A percentile compares a stretch with the other conserved stretches of the same genome.
phyloP scores from a whole-genome alignment of 2,797 vertebrate genomes.

The Sebastolobus altivelis region DNA sequence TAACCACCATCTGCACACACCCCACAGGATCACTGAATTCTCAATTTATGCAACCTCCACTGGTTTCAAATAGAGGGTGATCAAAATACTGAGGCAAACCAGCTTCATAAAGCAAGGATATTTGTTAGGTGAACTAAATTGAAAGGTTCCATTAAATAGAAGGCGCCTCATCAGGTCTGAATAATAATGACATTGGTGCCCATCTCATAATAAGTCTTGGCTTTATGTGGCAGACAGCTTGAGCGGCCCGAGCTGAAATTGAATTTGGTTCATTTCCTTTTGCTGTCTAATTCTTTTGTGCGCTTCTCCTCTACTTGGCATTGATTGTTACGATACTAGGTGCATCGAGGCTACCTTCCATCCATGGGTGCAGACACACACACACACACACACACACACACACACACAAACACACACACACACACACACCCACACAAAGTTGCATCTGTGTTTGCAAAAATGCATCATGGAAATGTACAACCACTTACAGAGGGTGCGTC shows the following conservation, averaged over 20 bases:
- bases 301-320: conserved; percentile 70
- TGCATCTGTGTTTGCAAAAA: neutral
- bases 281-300: conserved; percentile 81
- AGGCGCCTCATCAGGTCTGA: conserved; percentile 77
- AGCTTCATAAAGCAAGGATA: conserved; percentile 58
- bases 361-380: conserved; percentile 68
- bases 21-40: conserved; percentile 47
- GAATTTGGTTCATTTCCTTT: conserved; percentile 83
- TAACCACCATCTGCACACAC: conserved; percentile 52
- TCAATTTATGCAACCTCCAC: conserved; percentile 48
- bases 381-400: conserved; percentile 70
- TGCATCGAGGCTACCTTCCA: conserved; percentile 76
- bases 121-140: conserved; percentile 77
- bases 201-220: conserved; percentile 75
- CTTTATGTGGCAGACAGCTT: conserved; percentile 74
- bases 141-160: conserved; percentile 78
- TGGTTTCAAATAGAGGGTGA: conserved; percentile 49
- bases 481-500: too few relatives aligned
- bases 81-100: conserved; percentile 63
- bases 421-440: conserved; percentile 58
- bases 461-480: neutral
- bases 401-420: conserved; percentile 69
- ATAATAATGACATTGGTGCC: conserved; percentile 77
- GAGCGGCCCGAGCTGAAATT: conserved; percentile 72
- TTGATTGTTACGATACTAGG: conserved; percentile 82